A percentile compares a stretch with the other conserved stretches of the same genome.
phyloP scores from a whole-genome alignment of 2,888 invertebrate genomes.

The Tuberolachnus salignus region DNA sequence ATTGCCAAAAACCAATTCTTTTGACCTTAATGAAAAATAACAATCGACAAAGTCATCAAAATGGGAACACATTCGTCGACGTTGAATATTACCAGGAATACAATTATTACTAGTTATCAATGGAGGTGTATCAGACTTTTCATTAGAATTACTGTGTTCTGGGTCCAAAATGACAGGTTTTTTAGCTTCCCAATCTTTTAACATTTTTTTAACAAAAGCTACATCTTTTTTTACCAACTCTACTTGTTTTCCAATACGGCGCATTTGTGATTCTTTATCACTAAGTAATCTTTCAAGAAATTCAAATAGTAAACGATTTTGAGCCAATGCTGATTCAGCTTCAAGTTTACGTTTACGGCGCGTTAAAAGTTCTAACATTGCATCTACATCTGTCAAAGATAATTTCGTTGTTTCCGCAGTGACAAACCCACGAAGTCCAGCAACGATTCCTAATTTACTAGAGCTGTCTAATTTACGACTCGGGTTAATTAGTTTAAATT shows the following conservation, averaged over 20 bases:
- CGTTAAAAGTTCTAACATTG: slow-evolving; percentile 78
- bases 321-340: slow-evolving; percentile 79
- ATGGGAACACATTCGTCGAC: slow-evolving; percentile 67
- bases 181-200: slow-evolving; percentile 62
- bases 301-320: slow-evolving; percentile 81
- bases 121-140: slow-evolving; percentile 2
- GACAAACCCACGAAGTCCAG: slow-evolving; percentile 70
- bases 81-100: slow-evolving; percentile 37
- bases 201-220: slow-evolving; percentile 72
- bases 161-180: slow-evolving; percentile 14
- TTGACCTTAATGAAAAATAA: slow-evolving; percentile 79
- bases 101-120: slow-evolving; percentile 16
- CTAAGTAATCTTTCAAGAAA: slow-evolving; percentile 79
- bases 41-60: slow-evolving; percentile 89
- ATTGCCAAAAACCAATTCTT: slow-evolving; percentile 72
- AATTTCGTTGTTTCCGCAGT: slow-evolving; percentile 75
- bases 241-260: slow-evolving; percentile 74
- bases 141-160: slow-evolving; percentile 53
- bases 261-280: slow-evolving; percentile 73
- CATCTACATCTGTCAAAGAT: slow-evolving; percentile 79
- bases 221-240: slow-evolving; percentile 77
- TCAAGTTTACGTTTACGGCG: slow-evolving; percentile 80
- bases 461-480: slow-evolving; percentile 49
- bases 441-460: slow-evolving; percentile 62
- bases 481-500: slow-evolving; percentile 66